Conservation (phyloP, 2,797 vertebrate species). For the Gila robusta region DNA sequence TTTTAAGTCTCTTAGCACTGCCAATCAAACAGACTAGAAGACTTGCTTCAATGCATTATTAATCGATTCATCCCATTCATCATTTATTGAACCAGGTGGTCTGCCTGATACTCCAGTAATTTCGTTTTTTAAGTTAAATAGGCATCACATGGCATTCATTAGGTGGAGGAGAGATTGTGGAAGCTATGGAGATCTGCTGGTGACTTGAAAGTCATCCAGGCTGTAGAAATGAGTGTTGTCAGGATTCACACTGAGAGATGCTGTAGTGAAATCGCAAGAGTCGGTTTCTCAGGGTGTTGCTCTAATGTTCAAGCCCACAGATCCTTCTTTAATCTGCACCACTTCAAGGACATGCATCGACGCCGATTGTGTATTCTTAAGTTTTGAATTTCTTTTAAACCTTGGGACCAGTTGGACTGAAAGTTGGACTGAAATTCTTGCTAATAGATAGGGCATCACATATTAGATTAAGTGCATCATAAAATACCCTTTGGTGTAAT, state of each 20-base stretch:
- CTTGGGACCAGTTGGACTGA: background rate
- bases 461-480: slow-evolving; percentile 5
- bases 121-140: slow-evolving; percentile 51
- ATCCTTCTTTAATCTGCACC: slow-evolving; percentile 12
- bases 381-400: background rate
- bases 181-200: slow-evolving; percentile 22
- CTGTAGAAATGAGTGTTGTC: slow-evolving; percentile 6
- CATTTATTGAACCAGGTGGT: slow-evolving; percentile 54
- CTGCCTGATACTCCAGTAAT: slow-evolving; percentile 60
- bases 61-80: slow-evolving; percentile 56
- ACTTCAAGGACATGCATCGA: background rate
- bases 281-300: slow-evolving; percentile 15
- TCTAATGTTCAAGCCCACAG: background rate
- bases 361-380: background rate
- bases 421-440: background rate
- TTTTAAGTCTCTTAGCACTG: slow-evolving; percentile 46
- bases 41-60: slow-evolving; percentile 59
- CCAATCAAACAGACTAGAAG: slow-evolving; percentile 29
- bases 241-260: slow-evolving; percentile 36
- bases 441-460: background rate
- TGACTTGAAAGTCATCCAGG: slow-evolving; percentile 43
- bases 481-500: background rate
- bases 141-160: slow-evolving; percentile 14
- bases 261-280: slow-evolving; percentile 47
- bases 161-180: slow-evolving; percentile 16